Percentiles rank a stretch among this genome's conserved stretches.
phyloP scores from a whole-genome alignment of 2,797 vertebrate species.

The Chiroxiphia lanceolata region DNA sequence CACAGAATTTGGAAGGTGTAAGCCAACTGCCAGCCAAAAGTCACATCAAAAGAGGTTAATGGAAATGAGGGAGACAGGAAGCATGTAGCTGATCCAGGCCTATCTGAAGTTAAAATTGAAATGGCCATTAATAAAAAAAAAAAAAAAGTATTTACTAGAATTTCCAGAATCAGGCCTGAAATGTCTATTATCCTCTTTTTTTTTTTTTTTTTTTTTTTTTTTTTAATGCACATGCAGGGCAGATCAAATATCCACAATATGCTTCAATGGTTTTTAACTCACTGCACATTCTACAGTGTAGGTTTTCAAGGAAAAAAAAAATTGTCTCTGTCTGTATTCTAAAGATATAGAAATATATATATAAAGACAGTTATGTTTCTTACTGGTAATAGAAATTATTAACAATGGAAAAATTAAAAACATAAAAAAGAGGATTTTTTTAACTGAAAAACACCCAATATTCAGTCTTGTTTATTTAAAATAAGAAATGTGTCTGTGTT shows the following conservation, averaged over 20 bases:
- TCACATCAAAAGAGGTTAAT: not conserved
- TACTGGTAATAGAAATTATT: not conserved
- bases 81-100: not conserved
- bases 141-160: not conserved
- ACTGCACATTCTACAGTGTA: not conserved
- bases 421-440: not conserved
- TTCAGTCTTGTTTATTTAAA: not conserved
- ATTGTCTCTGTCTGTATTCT: not conserved
- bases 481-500: not conserved
- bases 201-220: not conserved
- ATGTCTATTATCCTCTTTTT: not conserved
- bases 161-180: not conserved
- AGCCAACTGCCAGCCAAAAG: not conserved
- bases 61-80: not conserved
- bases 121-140: not conserved
- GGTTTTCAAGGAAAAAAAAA: not conserved
- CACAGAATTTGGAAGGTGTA: not conserved
- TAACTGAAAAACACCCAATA: not conserved
- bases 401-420: not conserved
- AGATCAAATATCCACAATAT: not conserved
- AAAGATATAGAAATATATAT: not conserved
- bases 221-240: not conserved
- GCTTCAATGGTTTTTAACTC: not conserved
- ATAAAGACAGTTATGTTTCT: not conserved
- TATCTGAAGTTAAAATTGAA: not conserved